A percentile compares a stretch with the other conserved stretches of the same genome.
Evolutionary conservation across 1,140 invertebrate species (phyloP).

Genomic region (Trichonephila inaurata): DNA sequence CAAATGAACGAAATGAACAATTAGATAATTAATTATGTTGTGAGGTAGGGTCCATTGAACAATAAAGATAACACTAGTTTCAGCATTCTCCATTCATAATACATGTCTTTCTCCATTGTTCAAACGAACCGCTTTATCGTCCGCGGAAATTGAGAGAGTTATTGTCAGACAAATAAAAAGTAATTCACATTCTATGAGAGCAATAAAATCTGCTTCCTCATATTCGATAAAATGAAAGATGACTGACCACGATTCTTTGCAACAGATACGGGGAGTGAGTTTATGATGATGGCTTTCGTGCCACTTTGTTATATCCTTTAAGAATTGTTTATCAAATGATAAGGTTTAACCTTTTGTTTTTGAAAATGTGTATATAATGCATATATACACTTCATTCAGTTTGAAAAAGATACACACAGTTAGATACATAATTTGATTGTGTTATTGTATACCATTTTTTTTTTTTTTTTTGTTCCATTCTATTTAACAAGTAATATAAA

Average conservation of each 20-base stretch:
- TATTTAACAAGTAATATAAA: no score
- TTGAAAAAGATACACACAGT: no score
- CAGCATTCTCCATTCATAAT: not conserved
- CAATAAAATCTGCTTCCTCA: not conserved
- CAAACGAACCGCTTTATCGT: not conserved
- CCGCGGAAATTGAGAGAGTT: not conserved
- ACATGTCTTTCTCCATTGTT: not conserved
- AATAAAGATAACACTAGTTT: not conserved
- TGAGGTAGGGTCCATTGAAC: not conserved
- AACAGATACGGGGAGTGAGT: not conserved
- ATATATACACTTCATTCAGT: no score
- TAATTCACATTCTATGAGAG: not conserved
- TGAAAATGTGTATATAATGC: no score
- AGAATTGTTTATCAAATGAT: no score
- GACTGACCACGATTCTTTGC: not conserved
- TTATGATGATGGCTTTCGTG: not conserved
- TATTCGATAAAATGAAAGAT: not conserved
- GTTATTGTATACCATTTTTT: no score
- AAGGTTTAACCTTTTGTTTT: no score
- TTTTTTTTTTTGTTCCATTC: no score
- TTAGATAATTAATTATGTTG: no score
- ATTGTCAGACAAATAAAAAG: not conserved
- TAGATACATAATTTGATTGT: no score
- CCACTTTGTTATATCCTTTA: no score
- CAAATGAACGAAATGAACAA: no score